Percentiles rank a stretch among this genome's conserved stretches.
Conservation (phyloP, 2,113 vertebrate species). For the Apaloderma vittatum region DNA sequence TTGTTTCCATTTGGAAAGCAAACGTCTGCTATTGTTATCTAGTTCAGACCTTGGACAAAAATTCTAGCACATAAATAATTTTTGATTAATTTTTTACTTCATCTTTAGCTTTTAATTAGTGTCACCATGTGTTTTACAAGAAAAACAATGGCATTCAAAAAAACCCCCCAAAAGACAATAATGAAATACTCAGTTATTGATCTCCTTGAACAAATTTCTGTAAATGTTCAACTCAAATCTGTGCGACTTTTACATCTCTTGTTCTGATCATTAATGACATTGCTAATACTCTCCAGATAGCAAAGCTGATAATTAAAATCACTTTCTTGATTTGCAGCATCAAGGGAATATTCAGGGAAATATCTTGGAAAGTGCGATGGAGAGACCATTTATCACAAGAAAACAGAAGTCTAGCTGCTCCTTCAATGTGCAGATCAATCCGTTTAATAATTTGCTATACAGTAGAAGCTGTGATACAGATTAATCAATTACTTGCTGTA, state of each 20-base stretch:
- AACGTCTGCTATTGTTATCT: slow-evolving; percentile 48
- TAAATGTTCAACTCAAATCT: background rate
- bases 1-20: slow-evolving; percentile 34
- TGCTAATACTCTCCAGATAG: background rate
- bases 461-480: background rate
- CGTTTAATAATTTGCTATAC: background rate
- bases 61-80: background rate
- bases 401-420: background rate
- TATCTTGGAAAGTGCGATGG: background rate
- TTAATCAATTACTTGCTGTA: background rate
- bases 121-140: background rate
- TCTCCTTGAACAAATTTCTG: background rate
- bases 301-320: background rate
- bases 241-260: background rate
- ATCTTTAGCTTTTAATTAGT: slow-evolving; percentile 32
- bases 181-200: background rate
- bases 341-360: background rate
- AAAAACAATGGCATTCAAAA: background rate
- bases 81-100: slow-evolving; percentile 26
- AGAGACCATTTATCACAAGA: background rate
- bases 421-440: background rate
- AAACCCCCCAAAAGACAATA: background rate
- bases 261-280: background rate
- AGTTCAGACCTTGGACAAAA: slow-evolving; percentile 3
- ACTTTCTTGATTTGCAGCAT: background rate